These are phyloP conservation scores for Laticauda laticaudata DNA, from an alignment of 2,113 vertebrate genomes.

Conservation along the genomic window DNA sequence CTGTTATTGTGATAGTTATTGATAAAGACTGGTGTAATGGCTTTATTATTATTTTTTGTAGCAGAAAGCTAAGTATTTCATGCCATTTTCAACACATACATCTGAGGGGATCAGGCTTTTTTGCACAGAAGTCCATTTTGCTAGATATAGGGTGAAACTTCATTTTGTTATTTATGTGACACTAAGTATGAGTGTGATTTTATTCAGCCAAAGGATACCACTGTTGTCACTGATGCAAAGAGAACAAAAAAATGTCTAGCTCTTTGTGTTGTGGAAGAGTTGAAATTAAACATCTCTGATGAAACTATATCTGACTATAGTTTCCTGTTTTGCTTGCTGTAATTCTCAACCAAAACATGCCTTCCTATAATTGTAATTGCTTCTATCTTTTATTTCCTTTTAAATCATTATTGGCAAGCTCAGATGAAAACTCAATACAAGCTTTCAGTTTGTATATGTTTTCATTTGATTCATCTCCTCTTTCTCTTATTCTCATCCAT, in stretches of 20 bases:
- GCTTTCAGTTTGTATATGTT: neutral
- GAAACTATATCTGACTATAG: neutral
- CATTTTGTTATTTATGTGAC: neutral
- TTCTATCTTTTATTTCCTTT: neutral
- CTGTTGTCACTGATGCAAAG: neutral
- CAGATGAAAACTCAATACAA: neutral
- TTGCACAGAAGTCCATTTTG: neutral
- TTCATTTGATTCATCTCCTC: neutral
- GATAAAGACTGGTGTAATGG: neutral
- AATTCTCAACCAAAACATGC: neutral
- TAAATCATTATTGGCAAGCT: neutral
- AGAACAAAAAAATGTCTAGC: neutral
- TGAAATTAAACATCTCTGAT: neutral
- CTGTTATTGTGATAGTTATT: neutral
- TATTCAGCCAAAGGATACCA: neutral
- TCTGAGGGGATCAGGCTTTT: neutral
- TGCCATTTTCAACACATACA: neutral
- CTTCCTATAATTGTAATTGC: neutral
- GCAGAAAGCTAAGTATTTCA: neutral
- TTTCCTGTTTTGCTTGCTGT: neutral
- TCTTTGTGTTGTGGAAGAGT: neutral
- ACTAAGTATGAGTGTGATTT: neutral
- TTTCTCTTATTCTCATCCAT: neutral
- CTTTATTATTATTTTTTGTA: neutral
- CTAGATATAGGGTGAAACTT: neutral